Evolutionary conservation across 1,140 invertebrate species (phyloP).

Genomic region (Cylas formicarius): DNA sequence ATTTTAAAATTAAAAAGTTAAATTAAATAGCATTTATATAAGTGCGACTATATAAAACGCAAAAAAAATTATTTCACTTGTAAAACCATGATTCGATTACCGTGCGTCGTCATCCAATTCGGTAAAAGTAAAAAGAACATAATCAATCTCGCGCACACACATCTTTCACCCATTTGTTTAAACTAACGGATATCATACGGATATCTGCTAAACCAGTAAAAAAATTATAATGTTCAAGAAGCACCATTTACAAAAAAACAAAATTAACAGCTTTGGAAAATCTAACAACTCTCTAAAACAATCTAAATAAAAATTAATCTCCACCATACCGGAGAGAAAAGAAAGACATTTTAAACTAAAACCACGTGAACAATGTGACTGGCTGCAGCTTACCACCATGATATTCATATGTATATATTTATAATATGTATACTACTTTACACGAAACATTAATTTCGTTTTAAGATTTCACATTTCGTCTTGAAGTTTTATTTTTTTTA

Average conservation of each 20-base stretch:
- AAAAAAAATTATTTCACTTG: neutral
- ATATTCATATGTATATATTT: constrained; percentile 9
- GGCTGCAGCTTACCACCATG: neutral
- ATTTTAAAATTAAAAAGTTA: constrained; percentile 3
- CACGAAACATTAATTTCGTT: constrained; percentile 16
- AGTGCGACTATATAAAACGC: neutral
- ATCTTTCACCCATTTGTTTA: no score
- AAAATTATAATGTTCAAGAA: no score
- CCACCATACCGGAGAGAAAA: neutral
- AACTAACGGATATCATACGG: no score
- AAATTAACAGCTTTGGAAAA: neutral
- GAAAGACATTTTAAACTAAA: constrained; percentile 5
- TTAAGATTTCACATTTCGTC: constrained; percentile 26
- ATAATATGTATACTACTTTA: constrained; percentile 23
- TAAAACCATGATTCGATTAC: no score
- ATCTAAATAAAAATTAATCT: neutral
- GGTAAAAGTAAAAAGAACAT: no score
- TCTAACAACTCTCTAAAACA: constrained; percentile 1
- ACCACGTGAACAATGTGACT: constrained; percentile 2
- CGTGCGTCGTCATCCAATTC: no score
- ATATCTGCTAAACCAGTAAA: no score
- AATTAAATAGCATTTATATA: constrained; percentile 2
- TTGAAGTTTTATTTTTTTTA: constrained; percentile 34
- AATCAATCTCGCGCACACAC: no score
- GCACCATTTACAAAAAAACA: constrained; percentile 3